Conservation (phyloP, 2,113 vertebrate species). For the Melanotaenia duboulayi region DNA sequence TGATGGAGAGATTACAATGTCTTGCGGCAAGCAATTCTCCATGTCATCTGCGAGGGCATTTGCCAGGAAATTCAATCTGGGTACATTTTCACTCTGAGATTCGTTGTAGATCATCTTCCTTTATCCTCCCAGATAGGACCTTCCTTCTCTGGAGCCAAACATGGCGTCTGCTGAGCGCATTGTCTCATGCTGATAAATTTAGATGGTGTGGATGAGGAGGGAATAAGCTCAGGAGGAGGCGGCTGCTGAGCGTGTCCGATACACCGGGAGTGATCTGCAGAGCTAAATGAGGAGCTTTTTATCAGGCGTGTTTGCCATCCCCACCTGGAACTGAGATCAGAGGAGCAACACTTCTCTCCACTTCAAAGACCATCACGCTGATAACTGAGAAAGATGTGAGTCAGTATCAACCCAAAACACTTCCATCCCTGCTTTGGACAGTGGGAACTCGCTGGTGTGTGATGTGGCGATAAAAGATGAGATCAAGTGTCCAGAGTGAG, state of each 20-base stretch:
- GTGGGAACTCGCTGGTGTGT: conserved; percentile 16
- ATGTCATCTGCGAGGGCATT: conserved; percentile 59
- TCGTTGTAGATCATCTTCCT: conserved; percentile 63
- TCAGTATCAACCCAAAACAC: conserved; percentile 35
- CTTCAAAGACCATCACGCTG: conserved; percentile 57
- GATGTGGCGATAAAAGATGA: conserved; percentile 39
- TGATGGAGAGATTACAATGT: conserved; percentile 69
- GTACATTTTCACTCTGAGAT: conserved; percentile 47
- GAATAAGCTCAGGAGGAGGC: conserved; percentile 30
- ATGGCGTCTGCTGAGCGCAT: conserved; percentile 31
- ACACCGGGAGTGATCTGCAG: conserved; percentile 45
- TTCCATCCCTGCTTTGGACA: conserved; percentile 33
- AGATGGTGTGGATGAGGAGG: conserved; percentile 27
- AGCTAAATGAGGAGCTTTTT: conserved; percentile 66
- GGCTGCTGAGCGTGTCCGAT: conserved; percentile 41
- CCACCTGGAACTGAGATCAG: conserved; percentile 68
- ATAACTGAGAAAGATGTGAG: conserved; percentile 39
- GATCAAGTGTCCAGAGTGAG: conserved; percentile 16
- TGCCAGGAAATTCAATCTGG: conserved; percentile 45
- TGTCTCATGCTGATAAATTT: conserved; percentile 62
- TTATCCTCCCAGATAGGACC: conserved; percentile 53
- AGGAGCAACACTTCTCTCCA: conserved; percentile 54
- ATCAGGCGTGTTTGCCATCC: conserved; percentile 56
- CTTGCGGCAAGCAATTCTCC: conserved; percentile 61
- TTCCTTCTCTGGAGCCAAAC: conserved; percentile 36